Conservation (phyloP, 92 coral and sea anemone genomes). For the Galaxea fascicularis region DNA sequence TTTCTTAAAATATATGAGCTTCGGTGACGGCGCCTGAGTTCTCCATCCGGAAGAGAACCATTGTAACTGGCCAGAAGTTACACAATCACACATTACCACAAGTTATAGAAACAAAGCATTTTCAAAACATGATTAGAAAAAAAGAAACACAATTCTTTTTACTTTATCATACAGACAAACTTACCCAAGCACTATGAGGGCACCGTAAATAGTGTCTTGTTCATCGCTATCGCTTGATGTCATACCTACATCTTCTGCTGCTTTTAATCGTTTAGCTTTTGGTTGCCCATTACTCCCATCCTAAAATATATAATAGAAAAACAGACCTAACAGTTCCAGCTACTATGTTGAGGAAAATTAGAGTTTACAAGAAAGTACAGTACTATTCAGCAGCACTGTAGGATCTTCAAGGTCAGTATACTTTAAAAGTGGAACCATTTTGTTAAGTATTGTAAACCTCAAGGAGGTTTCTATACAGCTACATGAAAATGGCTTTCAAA, state of each 20-base stretch:
- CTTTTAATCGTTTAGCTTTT: constrained; percentile 37
- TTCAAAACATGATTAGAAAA: no score
- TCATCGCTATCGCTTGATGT: constrained; percentile 39
- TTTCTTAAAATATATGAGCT: constrained; percentile 72
- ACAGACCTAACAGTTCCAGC: neutral
- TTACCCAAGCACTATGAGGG: constrained; percentile 80
- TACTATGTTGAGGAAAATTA: no score
- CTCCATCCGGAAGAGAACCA: constrained; percentile 78
- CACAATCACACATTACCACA: constrained; percentile 29
- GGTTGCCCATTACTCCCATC: constrained; percentile 48
- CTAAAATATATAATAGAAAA: neutral
- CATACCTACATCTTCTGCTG: constrained; percentile 50
- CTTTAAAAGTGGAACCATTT: no score
- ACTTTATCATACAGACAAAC: neutral
- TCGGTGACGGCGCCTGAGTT: constrained; percentile 72
- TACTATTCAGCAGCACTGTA: neutral
- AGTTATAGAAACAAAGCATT: neutral
- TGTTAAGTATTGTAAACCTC: no score
- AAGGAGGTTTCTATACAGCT: no score
- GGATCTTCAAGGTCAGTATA: no score
- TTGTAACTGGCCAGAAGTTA: constrained; percentile 76
- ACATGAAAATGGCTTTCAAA: no score
- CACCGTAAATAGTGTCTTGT: constrained; percentile 69
- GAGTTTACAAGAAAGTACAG: no score
- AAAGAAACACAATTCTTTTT: no score